Percentiles rank a stretch among this genome's conserved stretches.
Evolutionary conservation across 2,888 invertebrate genomes (phyloP).

Genomic region (Thera britannica): DNA sequence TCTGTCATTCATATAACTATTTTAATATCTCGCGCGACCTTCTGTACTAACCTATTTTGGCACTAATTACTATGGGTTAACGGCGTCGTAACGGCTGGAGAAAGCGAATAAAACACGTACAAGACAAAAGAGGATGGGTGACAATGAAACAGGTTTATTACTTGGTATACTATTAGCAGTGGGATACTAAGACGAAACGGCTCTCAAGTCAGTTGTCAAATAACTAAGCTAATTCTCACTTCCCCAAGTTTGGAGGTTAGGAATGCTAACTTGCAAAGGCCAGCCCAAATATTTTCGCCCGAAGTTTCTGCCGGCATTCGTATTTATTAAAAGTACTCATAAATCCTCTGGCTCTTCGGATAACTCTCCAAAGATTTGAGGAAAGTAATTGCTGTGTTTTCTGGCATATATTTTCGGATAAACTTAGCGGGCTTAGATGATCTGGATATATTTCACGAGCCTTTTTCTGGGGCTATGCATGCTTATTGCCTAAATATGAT

Average conservation of each 20-base stretch:
- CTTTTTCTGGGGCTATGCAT: not conserved
- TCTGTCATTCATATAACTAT: no score
- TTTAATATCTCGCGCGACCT: no score
- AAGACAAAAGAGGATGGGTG: no score
- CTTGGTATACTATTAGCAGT: no score
- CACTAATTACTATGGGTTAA: no score
- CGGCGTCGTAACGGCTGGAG: no score
- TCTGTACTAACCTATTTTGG: no score
- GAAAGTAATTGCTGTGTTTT: conserved; percentile 36
- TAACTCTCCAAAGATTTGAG: conserved; percentile 39
- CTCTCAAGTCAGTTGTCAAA: not conserved
- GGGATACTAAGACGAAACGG: no score
- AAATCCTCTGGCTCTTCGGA: conserved; percentile 34
- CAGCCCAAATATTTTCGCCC: conserved; percentile 29
- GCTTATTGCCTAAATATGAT: not conserved
- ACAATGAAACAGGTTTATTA: no score
- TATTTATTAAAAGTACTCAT: conserved; percentile 40
- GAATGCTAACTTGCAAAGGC: conserved; percentile 14
- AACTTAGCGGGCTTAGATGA: conserved; percentile 13
- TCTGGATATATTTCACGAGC: conserved; percentile 11
- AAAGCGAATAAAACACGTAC: no score
- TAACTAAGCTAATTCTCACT: not conserved
- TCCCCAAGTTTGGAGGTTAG: not conserved
- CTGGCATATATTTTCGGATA: conserved; percentile 18
- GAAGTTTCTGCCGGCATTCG: conserved; percentile 32